Conservation (phyloP, 2,113 vertebrate genomes). For the Vulpes vulpes region DNA sequence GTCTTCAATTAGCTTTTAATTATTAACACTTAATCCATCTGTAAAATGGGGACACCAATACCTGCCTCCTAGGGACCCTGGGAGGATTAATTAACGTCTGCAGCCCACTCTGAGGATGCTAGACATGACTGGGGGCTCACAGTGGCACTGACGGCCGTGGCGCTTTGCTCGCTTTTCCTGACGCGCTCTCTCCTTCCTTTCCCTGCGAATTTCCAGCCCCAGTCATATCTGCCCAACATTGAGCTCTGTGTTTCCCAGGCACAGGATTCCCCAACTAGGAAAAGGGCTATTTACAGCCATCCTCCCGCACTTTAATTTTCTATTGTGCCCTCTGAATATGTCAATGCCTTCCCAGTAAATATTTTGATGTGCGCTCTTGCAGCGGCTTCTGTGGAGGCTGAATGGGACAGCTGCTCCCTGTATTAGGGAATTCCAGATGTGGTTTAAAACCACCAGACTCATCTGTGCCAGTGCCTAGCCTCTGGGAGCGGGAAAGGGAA, state of each 20-base stretch:
- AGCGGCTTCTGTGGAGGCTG: constrained; percentile 80
- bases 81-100: constrained; percentile 77
- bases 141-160: neutral
- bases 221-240: constrained; percentile 64
- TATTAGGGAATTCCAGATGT: constrained; percentile 88
- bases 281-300: constrained; percentile 87
- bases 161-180: constrained; percentile 38
- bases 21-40: constrained; percentile 84
- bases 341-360: constrained; percentile 88
- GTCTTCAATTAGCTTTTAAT: constrained; percentile 79
- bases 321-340: constrained; percentile 87
- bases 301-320: constrained; percentile 87
- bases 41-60: constrained; percentile 84
- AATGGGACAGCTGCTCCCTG: constrained; percentile 87
- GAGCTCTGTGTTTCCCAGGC: constrained; percentile 83
- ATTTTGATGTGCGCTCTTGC: constrained; percentile 87
- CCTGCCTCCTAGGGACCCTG: constrained; percentile 63
- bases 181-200: constrained; percentile 56
- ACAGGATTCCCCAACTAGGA: constrained; percentile 85
- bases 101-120: constrained; percentile 67
- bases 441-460: constrained; percentile 74
- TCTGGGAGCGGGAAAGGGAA: neutral
- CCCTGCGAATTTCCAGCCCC: constrained; percentile 4
- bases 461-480: constrained; percentile 53
- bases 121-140: constrained; percentile 44